phyloP scores from a whole-genome alignment of 92 coral and sea anemone genomes.

The Ricordea florida region DNA sequence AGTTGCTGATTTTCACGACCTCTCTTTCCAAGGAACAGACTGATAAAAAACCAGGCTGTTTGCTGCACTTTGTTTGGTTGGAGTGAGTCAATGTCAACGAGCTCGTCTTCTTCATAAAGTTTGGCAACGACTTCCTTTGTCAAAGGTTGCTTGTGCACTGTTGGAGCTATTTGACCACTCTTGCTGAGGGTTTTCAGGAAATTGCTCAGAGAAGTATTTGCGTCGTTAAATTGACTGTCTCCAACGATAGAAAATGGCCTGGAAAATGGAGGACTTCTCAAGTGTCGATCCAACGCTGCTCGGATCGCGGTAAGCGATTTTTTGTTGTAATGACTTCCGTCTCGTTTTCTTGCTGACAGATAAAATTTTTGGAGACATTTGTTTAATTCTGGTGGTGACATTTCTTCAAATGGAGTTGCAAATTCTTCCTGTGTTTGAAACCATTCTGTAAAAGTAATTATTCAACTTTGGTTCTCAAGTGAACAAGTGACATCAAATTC shows the following conservation, averaged over 20 bases:
- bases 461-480: no score
- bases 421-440: conserved; percentile 20
- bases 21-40: conserved; percentile 48
- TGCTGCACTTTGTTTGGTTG: conserved; percentile 39
- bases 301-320: conserved; percentile 26
- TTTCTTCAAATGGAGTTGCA: conserved; percentile 12
- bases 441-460: conserved; percentile 12
- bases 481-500: no score
- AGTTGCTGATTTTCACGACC: conserved; percentile 56
- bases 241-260: conserved; percentile 46
- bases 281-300: conserved; percentile 38
- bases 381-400: conserved; percentile 23
- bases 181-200: conserved; percentile 36
- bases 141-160: conserved; percentile 43
- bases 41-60: conserved; percentile 48
- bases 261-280: conserved; percentile 35
- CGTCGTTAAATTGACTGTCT: conserved; percentile 33
- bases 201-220: conserved; percentile 40
- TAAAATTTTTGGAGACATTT: conserved; percentile 35
- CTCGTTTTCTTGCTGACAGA: conserved; percentile 46
- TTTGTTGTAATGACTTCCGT: conserved; percentile 37
- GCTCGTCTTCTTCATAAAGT: conserved; percentile 35
- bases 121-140: conserved; percentile 26
- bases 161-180: conserved; percentile 46
- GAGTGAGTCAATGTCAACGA: conserved; percentile 33